Percentiles rank a stretch among this genome's conserved stretches.
phyloP scores from a whole-genome alignment of 2,797 vertebrate genomes.

The Gobionotothen gibberifrons region DNA sequence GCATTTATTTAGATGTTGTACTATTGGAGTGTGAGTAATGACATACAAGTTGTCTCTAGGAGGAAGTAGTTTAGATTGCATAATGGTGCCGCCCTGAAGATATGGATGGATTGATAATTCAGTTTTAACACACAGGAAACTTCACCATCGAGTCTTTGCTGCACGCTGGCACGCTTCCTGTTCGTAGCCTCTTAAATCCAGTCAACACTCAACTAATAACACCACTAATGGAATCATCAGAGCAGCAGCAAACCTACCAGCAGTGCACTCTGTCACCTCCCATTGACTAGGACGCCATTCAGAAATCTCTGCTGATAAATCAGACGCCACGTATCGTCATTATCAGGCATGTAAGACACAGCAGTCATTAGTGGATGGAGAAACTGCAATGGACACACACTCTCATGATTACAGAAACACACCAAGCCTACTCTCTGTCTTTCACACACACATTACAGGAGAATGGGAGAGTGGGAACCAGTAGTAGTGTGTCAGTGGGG shows the following conservation, averaged over 20 bases:
- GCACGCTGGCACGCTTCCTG: slow-evolving; percentile 28
- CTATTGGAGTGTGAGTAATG: neutral
- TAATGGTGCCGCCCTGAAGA: neutral
- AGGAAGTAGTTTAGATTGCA: neutral
- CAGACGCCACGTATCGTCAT: slow-evolving; percentile 52
- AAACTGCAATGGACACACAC: slow-evolving; percentile 40
- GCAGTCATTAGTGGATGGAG: slow-evolving; percentile 47
- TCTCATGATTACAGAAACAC: slow-evolving; percentile 2
- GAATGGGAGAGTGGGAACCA: slow-evolving; percentile 45
- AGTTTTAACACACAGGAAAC: neutral
- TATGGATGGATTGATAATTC: slow-evolving; percentile 12
- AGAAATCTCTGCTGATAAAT: slow-evolving; percentile 56
- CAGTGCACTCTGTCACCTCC: slow-evolving; percentile 60
- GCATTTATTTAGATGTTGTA: neutral
- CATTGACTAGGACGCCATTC: slow-evolving; percentile 49
- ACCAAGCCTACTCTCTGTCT: neutral
- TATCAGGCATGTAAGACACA: slow-evolving; percentile 56
- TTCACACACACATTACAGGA: slow-evolving; percentile 8
- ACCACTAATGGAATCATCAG: slow-evolving; percentile 54
- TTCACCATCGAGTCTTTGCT: neutral
- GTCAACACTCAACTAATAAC: slow-evolving; percentile 51
- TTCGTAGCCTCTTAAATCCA: slow-evolving; percentile 34
- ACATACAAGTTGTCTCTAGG: neutral
- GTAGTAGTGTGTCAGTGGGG: slow-evolving; percentile 76
- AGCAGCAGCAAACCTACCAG: slow-evolving; percentile 48